These are phyloP conservation scores for Acanthosoma haemorrhoidale DNA, from an alignment of 2,888 invertebrate species.

Conservation along the genomic window DNA sequence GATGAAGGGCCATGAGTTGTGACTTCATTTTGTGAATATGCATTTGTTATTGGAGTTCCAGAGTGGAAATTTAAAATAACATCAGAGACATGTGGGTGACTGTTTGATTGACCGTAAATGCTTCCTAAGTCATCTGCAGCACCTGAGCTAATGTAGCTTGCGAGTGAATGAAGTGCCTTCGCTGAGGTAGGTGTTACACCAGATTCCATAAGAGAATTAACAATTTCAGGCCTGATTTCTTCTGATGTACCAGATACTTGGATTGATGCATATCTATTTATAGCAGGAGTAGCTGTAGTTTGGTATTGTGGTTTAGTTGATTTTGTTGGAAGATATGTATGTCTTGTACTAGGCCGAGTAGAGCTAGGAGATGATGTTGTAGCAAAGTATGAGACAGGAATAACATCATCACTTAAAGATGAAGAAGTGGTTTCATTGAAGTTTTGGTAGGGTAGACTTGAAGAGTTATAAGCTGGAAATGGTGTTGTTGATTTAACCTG, in stretches of 20 bases:
- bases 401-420: not conserved
- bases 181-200: conserved; percentile 35
- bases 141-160: conserved; percentile 62
- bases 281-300: not conserved
- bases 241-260: conserved; percentile 32
- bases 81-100: conserved; percentile 37
- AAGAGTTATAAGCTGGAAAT: conserved; percentile 45
- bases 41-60: conserved; percentile 18
- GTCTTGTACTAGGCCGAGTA: not conserved
- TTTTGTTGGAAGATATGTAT: conserved; percentile 23
- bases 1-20: conserved; percentile 19
- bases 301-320: not conserved
- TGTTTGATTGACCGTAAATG: conserved; percentile 35
- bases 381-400: not conserved
- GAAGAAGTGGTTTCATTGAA: not conserved
- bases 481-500: conserved; percentile 43
- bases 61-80: conserved; percentile 29
- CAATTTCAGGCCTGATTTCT: conserved; percentile 36
- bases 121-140: conserved; percentile 38
- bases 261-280: conserved; percentile 32
- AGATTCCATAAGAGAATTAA: conserved; percentile 35
- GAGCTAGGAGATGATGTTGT: not conserved
- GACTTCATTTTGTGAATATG: not conserved
- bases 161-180: conserved; percentile 57
- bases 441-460: conserved; percentile 43